These are phyloP conservation scores for Oophaga sylvatica DNA, from an alignment of 2,797 vertebrate species.

Conservation along the genomic window DNA sequence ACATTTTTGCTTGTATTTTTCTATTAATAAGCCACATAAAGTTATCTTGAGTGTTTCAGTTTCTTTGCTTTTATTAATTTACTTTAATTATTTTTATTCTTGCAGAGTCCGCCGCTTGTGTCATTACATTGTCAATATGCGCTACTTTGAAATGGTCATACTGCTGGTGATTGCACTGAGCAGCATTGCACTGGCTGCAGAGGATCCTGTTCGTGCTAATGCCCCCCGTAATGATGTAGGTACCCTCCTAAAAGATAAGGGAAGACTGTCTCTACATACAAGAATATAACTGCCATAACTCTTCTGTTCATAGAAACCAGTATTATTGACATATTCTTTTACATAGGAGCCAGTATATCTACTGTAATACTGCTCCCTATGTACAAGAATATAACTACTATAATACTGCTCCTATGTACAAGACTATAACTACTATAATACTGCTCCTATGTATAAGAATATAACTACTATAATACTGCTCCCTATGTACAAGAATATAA, in stretches of 20 bases:
- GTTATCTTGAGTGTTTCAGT: neutral
- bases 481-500: neutral
- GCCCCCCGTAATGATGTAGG: conserved; percentile 90
- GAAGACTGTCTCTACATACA: neutral
- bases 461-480: neutral
- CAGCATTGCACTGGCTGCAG: conserved; percentile 93
- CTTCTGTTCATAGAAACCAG: neutral
- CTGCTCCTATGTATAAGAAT: neutral
- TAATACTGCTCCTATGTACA: neutral
- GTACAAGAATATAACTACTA: conserved; percentile 7
- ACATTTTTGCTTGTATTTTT: neutral
- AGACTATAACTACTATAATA: neutral
- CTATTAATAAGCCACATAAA: neutral
- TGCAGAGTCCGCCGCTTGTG: conserved; percentile 88
- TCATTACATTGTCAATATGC: conserved; percentile 92
- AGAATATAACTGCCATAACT: neutral
- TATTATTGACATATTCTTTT: no score
- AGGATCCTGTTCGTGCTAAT: conserved; percentile 89
- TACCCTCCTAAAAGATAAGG: conserved; percentile 16
- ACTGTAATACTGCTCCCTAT: conserved; percentile 9
- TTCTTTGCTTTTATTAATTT: neutral
- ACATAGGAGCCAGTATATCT: neutral
- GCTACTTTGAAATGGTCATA: conserved; percentile 97
- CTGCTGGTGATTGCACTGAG: conserved; percentile 93
- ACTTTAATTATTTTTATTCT: no score